These are phyloP conservation scores for Bombus confusus DNA, from an alignment of 1,140 invertebrate species.

Conservation along the genomic window DNA sequence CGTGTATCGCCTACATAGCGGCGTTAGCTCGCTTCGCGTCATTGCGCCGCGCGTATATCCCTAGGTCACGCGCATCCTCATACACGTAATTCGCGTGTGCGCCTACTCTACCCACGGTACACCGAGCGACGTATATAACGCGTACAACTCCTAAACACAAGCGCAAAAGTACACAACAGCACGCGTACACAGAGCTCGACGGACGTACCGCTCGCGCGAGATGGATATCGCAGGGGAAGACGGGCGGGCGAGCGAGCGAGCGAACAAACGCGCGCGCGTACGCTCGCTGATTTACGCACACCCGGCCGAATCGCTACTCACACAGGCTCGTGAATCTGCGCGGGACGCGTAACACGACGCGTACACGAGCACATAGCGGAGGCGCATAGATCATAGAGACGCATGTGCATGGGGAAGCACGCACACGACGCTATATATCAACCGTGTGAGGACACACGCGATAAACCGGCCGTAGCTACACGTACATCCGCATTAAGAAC, in stretches of 20 bases:
- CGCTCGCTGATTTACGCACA: constrained; percentile 1
- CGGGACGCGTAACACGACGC: not conserved
- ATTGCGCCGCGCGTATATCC: not conserved
- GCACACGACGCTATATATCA: constrained; percentile 19
- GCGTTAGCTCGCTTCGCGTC: not conserved
- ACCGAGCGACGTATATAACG: constrained; percentile 27
- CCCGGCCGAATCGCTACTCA: not conserved
- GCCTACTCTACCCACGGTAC: not conserved
- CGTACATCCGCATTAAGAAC: constrained; percentile 8
- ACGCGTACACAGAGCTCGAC: not conserved
- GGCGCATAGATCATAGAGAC: constrained; percentile 39
- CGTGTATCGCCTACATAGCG: too few species aligned
- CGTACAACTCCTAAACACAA: not conserved
- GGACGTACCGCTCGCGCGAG: not conserved
- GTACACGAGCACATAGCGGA: not conserved
- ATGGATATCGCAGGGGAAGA: not conserved
- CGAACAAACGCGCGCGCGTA: not conserved
- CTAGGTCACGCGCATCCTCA: not conserved
- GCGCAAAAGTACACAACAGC: constrained; percentile 12
- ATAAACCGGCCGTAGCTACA: constrained; percentile 8
- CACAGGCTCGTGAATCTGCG: not conserved
- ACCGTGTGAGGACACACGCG: not conserved
- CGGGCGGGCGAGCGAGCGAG: too few species aligned
- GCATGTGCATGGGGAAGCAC: not conserved
- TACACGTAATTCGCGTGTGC: not conserved